Evolutionary conservation across 2,888 invertebrate species (phyloP), one percentile per base, ranked within the genome.

Genomic region (Diarsia mendica): DNA sequence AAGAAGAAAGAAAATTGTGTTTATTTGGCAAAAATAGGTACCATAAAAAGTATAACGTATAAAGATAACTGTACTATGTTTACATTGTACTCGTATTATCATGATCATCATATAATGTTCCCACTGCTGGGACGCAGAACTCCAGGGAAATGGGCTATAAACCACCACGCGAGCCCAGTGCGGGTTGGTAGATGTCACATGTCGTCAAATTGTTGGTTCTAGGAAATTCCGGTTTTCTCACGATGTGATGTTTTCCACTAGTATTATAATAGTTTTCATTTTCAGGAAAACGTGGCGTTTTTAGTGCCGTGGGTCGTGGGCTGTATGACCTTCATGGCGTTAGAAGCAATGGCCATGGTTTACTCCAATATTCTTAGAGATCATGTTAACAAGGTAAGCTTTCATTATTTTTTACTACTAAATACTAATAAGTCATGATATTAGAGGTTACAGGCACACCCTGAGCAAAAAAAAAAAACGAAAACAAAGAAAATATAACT

Each of bases 331-430:
- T 98, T 98, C 94, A 98, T 98, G 97, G 98, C 98, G 67, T 94
- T 98, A 84, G 98, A 98, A 94, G 98, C 98, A 60, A 98, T 98
- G 94, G 98, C 98, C 77, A 98, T 98, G 97, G 98, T 98, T 75
- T 98, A 98, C 93, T 98, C 98, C 77, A 98, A 98, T 95, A 98
- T 98, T 79, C 97, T 98, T 85, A 97, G 98, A 93, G 98, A 98
- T 96, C 98, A 98, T 94, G 98, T 98, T 85, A 98, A 98, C 95
- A 98, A 97, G 97, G 98, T 98, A 94, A 97, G 63, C 13, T 8
- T 44, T 44, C 8, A 44, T 58, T 9, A 0, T 55, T 55, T 55
- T 1, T 23, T 23, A 23, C 23, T 55, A 13, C 53, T 53, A 11
- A 53, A 23, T 55, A 55, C 55, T 55, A 23, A 15, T 5, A n/a